Evolutionary conservation across 2,888 invertebrate genomes (phyloP).

Genomic region (Eupithecia vulgata): DNA sequence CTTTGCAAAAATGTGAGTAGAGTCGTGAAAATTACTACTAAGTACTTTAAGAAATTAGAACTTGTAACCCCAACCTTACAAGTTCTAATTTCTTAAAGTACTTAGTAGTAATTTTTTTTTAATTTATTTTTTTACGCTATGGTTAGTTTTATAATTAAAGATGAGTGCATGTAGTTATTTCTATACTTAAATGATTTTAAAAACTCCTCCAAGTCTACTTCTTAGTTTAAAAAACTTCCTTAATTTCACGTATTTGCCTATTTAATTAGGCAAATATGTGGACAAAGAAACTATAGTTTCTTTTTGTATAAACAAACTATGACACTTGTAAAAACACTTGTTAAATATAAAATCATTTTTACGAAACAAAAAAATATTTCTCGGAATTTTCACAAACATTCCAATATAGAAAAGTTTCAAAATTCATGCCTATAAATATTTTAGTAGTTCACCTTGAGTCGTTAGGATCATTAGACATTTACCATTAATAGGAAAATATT

Average conservation of each 20-base stretch:
- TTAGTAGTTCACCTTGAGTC: slow-evolving; percentile 4
- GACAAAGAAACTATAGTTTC: no score
- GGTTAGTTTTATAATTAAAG: no score
- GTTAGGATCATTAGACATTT: not conserved
- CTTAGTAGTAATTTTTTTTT: not conserved
- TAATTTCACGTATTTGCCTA: not conserved
- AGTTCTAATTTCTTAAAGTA: not conserved
- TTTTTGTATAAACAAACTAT: not conserved
- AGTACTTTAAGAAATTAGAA: not conserved
- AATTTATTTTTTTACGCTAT: no score
- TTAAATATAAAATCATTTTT: not conserved
- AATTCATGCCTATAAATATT: slow-evolving; percentile 1
- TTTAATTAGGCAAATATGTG: no score
- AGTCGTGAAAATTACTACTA: not conserved
- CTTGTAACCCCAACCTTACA: no score
- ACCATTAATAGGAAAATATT: slow-evolving; percentile 12
- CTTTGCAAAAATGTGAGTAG: not conserved
- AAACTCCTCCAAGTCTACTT: no score
- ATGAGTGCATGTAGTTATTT: not conserved
- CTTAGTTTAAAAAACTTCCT: not conserved
- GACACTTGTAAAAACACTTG: not conserved
- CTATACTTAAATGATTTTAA: not conserved
- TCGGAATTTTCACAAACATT: not conserved
- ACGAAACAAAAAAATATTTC: not conserved
- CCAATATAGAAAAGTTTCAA: not conserved